phyloP scores from a whole-genome alignment of 35 echinoderm and acorn worm species.

The Lytechinus variegatus region DNA sequence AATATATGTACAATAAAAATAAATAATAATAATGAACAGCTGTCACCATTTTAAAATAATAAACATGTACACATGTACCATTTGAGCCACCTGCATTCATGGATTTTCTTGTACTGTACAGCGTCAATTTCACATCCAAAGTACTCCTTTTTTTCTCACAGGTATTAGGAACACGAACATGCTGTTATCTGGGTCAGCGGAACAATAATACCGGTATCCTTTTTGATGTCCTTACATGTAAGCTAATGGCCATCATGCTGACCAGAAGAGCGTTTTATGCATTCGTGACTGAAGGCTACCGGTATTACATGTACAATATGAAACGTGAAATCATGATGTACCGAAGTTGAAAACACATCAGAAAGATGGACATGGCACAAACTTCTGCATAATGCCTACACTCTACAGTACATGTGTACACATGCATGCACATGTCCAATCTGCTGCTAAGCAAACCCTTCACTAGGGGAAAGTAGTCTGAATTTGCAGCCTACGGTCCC shows the following conservation, averaged over 20 bases:
- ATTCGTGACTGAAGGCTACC: no score
- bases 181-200: conserved; percentile 24
- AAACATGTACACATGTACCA: no score
- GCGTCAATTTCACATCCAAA: not conserved
- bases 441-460: not conserved
- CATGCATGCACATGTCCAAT: not conserved
- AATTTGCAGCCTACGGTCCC: no score
- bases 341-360: not conserved
- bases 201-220: not conserved
- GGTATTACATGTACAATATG: not conserved
- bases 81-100: no score
- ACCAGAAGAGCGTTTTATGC: not conserved
- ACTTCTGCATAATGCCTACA: no score
- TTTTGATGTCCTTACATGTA: not conserved
- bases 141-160: not conserved
- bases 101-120: no score
- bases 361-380: not conserved
- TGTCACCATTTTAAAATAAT: no score
- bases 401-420: not conserved
- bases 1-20: no score
- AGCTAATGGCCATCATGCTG: not conserved
- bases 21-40: no score
- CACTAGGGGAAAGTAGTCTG: no score
- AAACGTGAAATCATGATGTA: not conserved
- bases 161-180: not conserved